Evolutionary conservation across 1,140 invertebrate genomes (phyloP).

Genomic region (Brachystomella parvula): DNA sequence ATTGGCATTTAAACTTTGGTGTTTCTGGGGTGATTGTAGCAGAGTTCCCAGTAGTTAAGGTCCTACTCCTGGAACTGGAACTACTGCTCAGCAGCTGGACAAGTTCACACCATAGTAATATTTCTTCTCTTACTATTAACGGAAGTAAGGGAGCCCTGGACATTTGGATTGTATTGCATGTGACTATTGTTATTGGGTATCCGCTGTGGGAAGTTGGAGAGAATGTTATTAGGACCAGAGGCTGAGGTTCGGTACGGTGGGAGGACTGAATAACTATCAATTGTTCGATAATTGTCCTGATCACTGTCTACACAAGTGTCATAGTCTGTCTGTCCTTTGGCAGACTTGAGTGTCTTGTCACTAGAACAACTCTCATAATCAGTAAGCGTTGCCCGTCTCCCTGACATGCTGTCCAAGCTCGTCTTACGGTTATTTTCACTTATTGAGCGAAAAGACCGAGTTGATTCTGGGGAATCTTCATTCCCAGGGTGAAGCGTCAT

Average conservation of each 20-base stretch:
- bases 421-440: slow-evolving; percentile 39
- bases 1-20: too few relatives aligned
- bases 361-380: slow-evolving; percentile 37
- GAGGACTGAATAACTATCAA: slow-evolving; percentile 37
- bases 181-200: slow-evolving; percentile 35
- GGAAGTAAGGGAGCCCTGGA: slow-evolving; percentile 50
- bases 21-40: too few relatives aligned
- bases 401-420: slow-evolving; percentile 34
- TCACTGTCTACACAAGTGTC: slow-evolving; percentile 38
- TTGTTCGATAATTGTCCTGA: slow-evolving; percentile 36
- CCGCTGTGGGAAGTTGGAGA: slow-evolving; percentile 42
- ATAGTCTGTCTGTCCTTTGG: slow-evolving; percentile 37
- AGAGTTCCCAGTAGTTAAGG: too few relatives aligned
- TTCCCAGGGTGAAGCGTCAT: slow-evolving; percentile 27
- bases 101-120: slow-evolving; percentile 51
- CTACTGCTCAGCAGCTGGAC: background rate
- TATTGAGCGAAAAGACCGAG: slow-evolving; percentile 43
- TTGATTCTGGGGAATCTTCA: slow-evolving; percentile 34
- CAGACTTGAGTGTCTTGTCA: slow-evolving; percentile 32
- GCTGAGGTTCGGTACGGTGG: slow-evolving; percentile 22
- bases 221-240: slow-evolving; percentile 36
- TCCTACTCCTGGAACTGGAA: too few relatives aligned
- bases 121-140: slow-evolving; percentile 50
- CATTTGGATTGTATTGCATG: slow-evolving; percentile 47
- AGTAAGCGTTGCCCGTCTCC: slow-evolving; percentile 29